These are phyloP conservation scores for Microcebus lehilahytsara DNA, from an alignment of 2,113 vertebrate genomes.

Conservation along the genomic window DNA sequence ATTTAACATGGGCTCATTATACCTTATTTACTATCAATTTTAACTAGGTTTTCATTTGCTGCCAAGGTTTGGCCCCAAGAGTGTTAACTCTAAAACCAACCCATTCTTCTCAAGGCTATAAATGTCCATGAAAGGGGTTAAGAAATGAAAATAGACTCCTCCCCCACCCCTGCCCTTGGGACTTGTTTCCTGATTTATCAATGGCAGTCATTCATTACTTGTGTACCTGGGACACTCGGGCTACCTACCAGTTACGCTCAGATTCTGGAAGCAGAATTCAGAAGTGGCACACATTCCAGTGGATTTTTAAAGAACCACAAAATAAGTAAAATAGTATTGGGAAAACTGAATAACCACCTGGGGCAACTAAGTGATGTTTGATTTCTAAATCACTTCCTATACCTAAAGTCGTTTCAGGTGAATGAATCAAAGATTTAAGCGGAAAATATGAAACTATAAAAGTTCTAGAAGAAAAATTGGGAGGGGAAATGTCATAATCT, in stretches of 20 bases:
- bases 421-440: conserved; percentile 20
- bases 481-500: not conserved
- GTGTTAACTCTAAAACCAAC: conserved; percentile 66
- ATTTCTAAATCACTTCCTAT: conserved; percentile 3
- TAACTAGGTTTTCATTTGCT: conserved; percentile 75
- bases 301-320: not conserved
- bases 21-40: conserved; percentile 73
- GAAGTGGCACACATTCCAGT: not conserved
- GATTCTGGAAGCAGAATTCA: conserved; percentile 38
- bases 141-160: conserved; percentile 39
- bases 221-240: not conserved
- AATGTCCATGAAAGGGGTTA: conserved; percentile 46
- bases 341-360: conserved; percentile 18
- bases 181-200: conserved; percentile 36
- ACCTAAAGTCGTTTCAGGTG: not conserved
- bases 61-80: conserved; percentile 62
- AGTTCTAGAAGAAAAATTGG: not conserved
- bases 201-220: conserved; percentile 58
- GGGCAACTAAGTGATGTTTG: conserved; percentile 16
- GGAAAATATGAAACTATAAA: not conserved
- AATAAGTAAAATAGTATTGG: not conserved
- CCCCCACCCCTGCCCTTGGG: not conserved
- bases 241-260: not conserved
- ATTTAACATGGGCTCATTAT: conserved; percentile 64
- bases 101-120: conserved; percentile 59